Conservation (phyloP, 1,140 invertebrate genomes). For the Sminthurides bifidus region DNA sequence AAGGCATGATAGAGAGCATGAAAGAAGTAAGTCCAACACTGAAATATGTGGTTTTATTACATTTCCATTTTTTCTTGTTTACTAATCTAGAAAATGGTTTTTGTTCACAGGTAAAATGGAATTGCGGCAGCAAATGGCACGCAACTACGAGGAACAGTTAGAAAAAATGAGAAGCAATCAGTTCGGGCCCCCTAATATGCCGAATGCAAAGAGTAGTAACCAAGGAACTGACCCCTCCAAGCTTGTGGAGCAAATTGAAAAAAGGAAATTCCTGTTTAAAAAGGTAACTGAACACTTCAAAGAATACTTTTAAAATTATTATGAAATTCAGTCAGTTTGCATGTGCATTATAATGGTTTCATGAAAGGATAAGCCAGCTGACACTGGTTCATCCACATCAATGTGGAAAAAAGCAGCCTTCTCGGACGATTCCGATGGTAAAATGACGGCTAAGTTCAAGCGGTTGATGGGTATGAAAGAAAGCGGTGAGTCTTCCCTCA, state of each 20-base stretch:
- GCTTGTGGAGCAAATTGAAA: conserved; percentile 77
- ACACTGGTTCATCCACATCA: conserved; percentile 1
- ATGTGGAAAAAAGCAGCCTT: conserved; percentile 73
- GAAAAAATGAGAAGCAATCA: conserved; percentile 15
- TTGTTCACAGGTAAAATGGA: conserved; percentile 10
- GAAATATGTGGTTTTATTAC: neutral
- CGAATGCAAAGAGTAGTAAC: too few relatives aligned
- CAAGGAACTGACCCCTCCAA: conserved; percentile 68
- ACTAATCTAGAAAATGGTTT: neutral
- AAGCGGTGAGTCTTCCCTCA: conserved; percentile 33
- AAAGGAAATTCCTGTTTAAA: conserved; percentile 80
- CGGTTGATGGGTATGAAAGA: conserved; percentile 87
- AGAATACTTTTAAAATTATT: too few relatives aligned
- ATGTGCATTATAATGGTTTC: neutral
- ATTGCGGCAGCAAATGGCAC: conserved; percentile 12
- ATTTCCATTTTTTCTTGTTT: neutral
- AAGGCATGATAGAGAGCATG: conserved; percentile 9
- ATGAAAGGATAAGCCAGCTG: conserved; percentile 5
- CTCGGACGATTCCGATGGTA: conserved; percentile 75
- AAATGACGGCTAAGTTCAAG: conserved; percentile 87
- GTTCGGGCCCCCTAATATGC: conserved; percentile 1
- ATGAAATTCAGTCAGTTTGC: too few relatives aligned
- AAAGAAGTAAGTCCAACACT: conserved; percentile 13
- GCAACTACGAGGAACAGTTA: conserved; percentile 21
- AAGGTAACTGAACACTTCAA: conserved; percentile 47